These are phyloP conservation scores for Mnemiopsis leidyi DNA, from an alignment of 37 sponge, comb jelly and placozoan species.

Conservation along the genomic window DNA sequence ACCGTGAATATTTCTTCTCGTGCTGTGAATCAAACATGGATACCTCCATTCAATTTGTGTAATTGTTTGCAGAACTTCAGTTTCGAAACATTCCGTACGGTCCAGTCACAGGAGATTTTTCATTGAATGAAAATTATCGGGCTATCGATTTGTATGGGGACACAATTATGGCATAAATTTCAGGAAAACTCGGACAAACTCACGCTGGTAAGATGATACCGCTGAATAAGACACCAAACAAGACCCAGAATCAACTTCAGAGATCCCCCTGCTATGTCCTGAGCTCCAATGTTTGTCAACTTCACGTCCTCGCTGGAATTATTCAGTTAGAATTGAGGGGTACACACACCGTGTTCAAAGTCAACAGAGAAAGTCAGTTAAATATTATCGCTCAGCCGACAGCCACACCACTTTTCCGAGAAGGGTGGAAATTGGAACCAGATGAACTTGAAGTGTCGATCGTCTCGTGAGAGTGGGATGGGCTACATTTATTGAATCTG, in stretches of 20 bases:
- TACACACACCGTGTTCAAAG: no score
- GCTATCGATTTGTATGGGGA: not conserved
- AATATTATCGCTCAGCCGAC: no score
- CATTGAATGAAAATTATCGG: not conserved
- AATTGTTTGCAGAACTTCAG: not conserved
- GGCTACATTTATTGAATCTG: no score
- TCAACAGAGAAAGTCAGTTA: no score
- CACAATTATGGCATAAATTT: no score
- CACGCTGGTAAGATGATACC: conserved; percentile 1
- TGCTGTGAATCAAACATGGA: not conserved
- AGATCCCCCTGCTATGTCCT: conserved; percentile 4
- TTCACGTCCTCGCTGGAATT: conserved; percentile 27
- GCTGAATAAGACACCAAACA: conserved; percentile 40
- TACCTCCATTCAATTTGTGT: not conserved
- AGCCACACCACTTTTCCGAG: no score
- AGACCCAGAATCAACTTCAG: conserved; percentile 37
- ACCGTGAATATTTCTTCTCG: not conserved
- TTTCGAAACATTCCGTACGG: not conserved
- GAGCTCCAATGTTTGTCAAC: conserved; percentile 25
- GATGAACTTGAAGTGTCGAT: no score
- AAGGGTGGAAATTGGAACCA: no score
- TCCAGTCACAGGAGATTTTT: not conserved
- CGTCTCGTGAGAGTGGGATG: no score
- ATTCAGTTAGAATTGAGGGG: no score
- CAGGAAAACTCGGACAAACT: not conserved